Conservation (phyloP, 1,140 invertebrate species). For the Zophobas atratus region DNA sequence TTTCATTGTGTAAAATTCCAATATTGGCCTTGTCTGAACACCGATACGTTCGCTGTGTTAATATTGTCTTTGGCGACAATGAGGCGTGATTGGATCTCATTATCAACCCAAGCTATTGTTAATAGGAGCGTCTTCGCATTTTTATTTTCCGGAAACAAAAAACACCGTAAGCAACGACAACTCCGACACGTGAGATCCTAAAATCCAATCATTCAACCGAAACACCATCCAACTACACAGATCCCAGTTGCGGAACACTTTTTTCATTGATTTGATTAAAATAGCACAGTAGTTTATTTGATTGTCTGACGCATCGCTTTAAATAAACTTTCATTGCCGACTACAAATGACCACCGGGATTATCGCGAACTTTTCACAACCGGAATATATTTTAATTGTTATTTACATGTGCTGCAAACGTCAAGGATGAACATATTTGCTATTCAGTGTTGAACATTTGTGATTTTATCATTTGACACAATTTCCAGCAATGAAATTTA, state of each 20-base stretch:
- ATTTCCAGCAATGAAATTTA: not conserved
- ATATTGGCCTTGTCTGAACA: not conserved
- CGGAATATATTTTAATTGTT: slow-evolving; percentile 26
- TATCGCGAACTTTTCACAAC: slow-evolving; percentile 14
- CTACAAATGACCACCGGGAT: slow-evolving; percentile 5
- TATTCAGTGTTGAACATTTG: not conserved
- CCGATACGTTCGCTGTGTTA: not conserved
- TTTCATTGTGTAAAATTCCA: slow-evolving; percentile 24
- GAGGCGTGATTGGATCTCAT: not conserved
- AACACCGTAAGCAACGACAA: too few relatives aligned
- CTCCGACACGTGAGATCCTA: too few relatives aligned
- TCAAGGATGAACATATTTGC: slow-evolving; percentile 27
- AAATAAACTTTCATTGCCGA: slow-evolving; percentile 4
- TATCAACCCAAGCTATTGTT: too few relatives aligned
- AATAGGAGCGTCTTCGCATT: too few relatives aligned
- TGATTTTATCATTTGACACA: slow-evolving; percentile 9
- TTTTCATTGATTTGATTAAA: not conserved
- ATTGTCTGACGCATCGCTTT: slow-evolving; percentile 15
- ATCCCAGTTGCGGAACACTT: not conserved
- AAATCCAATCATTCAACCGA: too few relatives aligned
- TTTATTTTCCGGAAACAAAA: too few relatives aligned
- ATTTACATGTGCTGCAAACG: slow-evolving; percentile 15
- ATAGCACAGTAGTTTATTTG: not conserved
- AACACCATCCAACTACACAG: not conserved
- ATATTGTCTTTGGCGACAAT: slow-evolving; percentile 17